Percentiles rank a stretch among this genome's conserved stretches.
phyloP scores from a whole-genome alignment of 2,113 vertebrate species.

The Grallaria varia region DNA sequence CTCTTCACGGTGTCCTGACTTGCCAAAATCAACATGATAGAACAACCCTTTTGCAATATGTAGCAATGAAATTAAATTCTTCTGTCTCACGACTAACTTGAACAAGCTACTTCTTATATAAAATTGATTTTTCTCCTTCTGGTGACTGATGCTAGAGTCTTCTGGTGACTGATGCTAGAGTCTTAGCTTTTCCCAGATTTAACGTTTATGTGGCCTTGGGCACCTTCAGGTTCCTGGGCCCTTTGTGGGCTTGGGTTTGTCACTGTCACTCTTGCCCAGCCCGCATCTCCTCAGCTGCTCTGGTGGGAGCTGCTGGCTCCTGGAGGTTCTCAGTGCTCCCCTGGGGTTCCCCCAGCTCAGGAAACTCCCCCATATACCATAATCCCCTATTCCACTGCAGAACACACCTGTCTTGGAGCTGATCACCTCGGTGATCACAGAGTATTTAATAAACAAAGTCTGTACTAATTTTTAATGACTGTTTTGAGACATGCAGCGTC shows the following conservation, averaged over 20 bases:
- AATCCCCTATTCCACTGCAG: background rate
- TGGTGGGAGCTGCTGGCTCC: background rate
- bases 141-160: background rate
- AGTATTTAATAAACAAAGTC: background rate
- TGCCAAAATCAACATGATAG: background rate
- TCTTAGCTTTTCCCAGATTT: background rate
- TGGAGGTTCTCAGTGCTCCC: background rate
- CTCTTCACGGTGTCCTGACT: background rate
- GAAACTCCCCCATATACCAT: too few relatives aligned
- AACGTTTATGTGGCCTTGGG: background rate
- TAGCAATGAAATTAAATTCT: background rate
- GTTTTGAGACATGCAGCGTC: background rate
- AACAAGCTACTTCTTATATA: background rate
- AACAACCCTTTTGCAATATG: background rate
- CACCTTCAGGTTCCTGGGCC: background rate
- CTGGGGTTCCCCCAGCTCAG: background rate
- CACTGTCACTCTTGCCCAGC: background rate
- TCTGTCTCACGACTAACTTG: background rate
- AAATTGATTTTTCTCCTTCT: constrained; percentile 3
- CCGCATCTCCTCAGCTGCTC: too few relatives aligned
- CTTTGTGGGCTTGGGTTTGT: background rate
- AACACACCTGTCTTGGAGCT: background rate
- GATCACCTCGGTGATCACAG: background rate
- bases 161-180: background rate
- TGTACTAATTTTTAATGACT: background rate